Evolutionary conservation across 1,140 invertebrate genomes (phyloP).

Genomic region (Calosoma granatense): DNA sequence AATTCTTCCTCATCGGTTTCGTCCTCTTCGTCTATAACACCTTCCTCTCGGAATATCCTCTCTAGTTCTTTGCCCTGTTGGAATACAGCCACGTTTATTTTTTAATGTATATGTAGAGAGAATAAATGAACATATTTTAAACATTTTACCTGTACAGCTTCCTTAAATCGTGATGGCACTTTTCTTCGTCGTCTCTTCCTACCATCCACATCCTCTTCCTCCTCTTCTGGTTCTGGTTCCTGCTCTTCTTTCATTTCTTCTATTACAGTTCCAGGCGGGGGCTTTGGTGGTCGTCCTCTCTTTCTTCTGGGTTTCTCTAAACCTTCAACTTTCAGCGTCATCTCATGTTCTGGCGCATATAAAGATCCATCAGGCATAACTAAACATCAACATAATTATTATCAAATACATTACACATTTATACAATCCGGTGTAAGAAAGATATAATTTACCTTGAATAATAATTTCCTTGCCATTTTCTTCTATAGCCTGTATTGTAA

Average conservation of each 20-base stretch:
- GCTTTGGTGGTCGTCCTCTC: slow-evolving; percentile 56
- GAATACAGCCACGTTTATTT: too few relatives aligned
- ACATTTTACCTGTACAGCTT: slow-evolving; percentile 48
- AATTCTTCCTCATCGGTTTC: slow-evolving; percentile 32
- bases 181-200: slow-evolving; percentile 50
- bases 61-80: slow-evolving; percentile 59
- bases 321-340: slow-evolving; percentile 48
- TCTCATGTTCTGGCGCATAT: slow-evolving; percentile 44
- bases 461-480: slow-evolving; percentile 37
- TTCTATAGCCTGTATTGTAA: slow-evolving; percentile 26
- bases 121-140: slow-evolving; percentile 21
- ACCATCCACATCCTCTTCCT: slow-evolving; percentile 39
- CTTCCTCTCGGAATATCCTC: slow-evolving; percentile 59
- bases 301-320: slow-evolving; percentile 54
- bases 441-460: slow-evolving; percentile 35
- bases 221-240: slow-evolving; percentile 28
- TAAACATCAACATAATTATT: slow-evolving; percentile 23
- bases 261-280: slow-evolving; percentile 26
- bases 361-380: slow-evolving; percentile 43
- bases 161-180: slow-evolving; percentile 53
- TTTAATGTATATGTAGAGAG: background rate
- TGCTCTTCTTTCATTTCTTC: slow-evolving; percentile 26
- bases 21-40: slow-evolving; percentile 53
- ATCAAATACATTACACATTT: too few relatives aligned
- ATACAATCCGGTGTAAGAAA: too few relatives aligned